These are phyloP conservation scores for Zele albiditarsus DNA, from an alignment of 2,888 invertebrate species.

Conservation along the genomic window DNA sequence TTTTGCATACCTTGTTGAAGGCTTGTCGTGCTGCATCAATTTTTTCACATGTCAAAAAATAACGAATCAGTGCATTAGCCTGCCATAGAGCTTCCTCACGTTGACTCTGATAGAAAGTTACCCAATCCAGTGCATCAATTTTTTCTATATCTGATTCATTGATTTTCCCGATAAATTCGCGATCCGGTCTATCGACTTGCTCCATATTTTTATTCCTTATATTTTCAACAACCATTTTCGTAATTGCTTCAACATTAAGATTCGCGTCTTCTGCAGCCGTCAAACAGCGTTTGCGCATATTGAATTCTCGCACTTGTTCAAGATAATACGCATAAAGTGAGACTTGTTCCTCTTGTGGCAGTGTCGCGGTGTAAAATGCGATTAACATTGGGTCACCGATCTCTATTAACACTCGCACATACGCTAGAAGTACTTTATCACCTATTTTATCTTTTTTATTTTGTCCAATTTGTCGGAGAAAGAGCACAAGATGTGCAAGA, in stretches of 20 bases:
- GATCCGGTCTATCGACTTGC: conserved; percentile 40
- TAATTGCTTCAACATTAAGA: conserved; percentile 88
- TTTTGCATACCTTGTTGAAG: conserved; percentile 76
- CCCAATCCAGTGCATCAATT: conserved; percentile 89
- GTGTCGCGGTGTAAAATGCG: conserved; percentile 88
- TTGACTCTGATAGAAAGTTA: conserved; percentile 86
- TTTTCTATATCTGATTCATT: conserved; percentile 82
- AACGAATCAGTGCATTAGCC: conserved; percentile 90
- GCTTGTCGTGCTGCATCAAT: conserved; percentile 87
- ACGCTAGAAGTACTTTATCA: conserved; percentile 84
- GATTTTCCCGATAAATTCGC: conserved; percentile 75
- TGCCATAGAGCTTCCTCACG: conserved; percentile 87
- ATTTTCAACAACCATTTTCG: conserved; percentile 88
- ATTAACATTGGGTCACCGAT: conserved; percentile 85
- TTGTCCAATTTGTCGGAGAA: conserved; percentile 86
- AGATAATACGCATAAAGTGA: conserved; percentile 80
- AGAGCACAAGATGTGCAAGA: conserved; percentile 87
- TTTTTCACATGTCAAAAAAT: conserved; percentile 87
- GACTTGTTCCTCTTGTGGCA: conserved; percentile 79
- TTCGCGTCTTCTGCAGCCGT: conserved; percentile 83
- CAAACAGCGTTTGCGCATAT: conserved; percentile 80
- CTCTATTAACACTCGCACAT: conserved; percentile 82
- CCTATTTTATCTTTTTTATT: conserved; percentile 81
- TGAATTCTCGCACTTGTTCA: conserved; percentile 78
- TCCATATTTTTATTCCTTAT: conserved; percentile 75